Evolutionary conservation across 1,140 invertebrate genomes (phyloP).

Genomic region (Frieseomelitta varia): DNA sequence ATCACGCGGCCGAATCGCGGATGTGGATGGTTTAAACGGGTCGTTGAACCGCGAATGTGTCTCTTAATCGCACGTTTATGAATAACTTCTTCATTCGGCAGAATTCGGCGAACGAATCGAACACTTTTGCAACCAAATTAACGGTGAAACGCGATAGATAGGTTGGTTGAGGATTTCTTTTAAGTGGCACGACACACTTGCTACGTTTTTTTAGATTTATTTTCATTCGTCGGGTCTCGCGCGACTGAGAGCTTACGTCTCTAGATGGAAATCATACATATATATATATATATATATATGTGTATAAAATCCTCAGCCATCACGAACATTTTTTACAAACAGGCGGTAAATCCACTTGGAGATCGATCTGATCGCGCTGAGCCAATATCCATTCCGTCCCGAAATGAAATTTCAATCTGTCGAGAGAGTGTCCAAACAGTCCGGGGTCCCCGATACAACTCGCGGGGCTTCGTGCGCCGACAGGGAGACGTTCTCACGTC

Average conservation of each 20-base stretch:
- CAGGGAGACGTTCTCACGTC: neutral
- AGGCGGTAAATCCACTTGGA: constrained; percentile 8
- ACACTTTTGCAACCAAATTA: no score
- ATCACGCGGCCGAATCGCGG: neutral
- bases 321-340: neutral
- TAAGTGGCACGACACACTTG: no score
- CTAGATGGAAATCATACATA: no score
- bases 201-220: no score
- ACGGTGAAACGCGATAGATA: no score
- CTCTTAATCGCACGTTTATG: neutral
- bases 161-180: no score
- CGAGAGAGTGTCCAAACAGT: constrained; percentile 19
- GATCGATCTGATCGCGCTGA: constrained; percentile 9
- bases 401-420: constrained; percentile 21
- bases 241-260: no score
- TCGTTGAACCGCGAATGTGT: neutral
- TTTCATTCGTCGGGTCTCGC: no score
- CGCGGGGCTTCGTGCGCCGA: neutral
- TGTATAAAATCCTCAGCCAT: neutral
- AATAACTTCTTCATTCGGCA: neutral
- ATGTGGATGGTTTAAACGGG: neutral
- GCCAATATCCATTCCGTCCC: constrained; percentile 10
- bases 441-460: neutral
- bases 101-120: no score
- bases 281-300: no score